phyloP scores from a whole-genome alignment of 2,113 vertebrate genomes.

The Laterallus jamaicensis region DNA sequence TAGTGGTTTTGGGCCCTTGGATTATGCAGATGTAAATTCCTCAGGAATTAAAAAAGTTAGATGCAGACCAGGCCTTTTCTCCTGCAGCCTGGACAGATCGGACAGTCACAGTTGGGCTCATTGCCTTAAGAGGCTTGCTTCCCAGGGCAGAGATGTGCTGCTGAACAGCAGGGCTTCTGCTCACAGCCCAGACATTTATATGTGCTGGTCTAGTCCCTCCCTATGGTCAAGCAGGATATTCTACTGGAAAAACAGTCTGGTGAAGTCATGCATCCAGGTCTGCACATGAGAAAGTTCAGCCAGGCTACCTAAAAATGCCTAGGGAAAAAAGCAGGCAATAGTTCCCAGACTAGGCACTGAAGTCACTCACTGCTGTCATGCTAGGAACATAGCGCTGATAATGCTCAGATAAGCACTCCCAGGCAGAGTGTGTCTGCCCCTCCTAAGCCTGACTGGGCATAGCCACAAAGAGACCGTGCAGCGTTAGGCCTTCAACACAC shows the following conservation, averaged over 20 bases:
- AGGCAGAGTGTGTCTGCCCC: not conserved
- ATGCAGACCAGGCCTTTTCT: not conserved
- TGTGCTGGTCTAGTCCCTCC: not conserved
- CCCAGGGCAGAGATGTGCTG: fast-evolving
- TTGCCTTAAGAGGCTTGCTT: not conserved
- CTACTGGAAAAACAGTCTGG: not conserved
- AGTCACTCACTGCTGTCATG: not conserved
- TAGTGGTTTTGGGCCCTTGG: not conserved
- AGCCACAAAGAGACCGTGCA: not conserved
- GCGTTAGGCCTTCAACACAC: not conserved
- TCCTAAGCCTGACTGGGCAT: not conserved
- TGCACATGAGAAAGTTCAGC: not conserved
- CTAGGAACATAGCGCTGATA: not conserved
- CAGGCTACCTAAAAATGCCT: not conserved
- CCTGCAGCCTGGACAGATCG: not conserved
- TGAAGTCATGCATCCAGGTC: not conserved
- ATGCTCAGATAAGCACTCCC: not conserved
- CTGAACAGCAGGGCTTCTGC: not conserved
- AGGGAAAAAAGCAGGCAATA: not conserved
- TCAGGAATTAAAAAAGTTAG: not conserved
- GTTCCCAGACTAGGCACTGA: not conserved
- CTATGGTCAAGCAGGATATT: not conserved
- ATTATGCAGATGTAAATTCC: not conserved
- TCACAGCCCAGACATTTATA: not conserved
- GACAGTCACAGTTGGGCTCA: not conserved